Base-by-base conservation (phyloP, 1,140 invertebrate genomes). In the Cyclargus thomasi region DNA sequence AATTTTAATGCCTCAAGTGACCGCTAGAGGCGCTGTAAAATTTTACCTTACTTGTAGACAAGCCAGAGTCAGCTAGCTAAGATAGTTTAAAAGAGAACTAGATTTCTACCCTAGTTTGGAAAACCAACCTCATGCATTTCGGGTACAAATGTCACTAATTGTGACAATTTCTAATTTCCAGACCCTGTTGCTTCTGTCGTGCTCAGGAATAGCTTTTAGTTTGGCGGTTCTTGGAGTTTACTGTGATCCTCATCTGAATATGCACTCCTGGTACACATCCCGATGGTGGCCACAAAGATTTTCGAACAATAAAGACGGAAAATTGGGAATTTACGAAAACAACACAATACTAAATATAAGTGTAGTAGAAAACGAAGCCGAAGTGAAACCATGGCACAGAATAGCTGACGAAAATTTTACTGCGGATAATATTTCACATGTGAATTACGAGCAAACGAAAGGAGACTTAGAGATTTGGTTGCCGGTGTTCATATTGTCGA, bases 201-300 rank as follows among this genome's bases (percentile, higher is more conserved):
- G 85, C 68, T 83, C 85, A 0, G 87, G 87, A 10, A 86, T 90
- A 62, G 85, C 85, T 0, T 85, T 83, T 68, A 84, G 84, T 22
- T 70, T 90, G 10, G 80, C 80, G 14, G 67, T 90, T 22, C 68
- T 90, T 7, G 87, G 87, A 7, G 72, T 82, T 3, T 90, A 88
- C 77, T 90, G 87, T 65, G 87, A 90, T 69, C 87, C 87, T 21
- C 79, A 83, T 5, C 66, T 88, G 11, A 81, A 77, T 23, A 67
- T 82, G 71, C 75, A 83, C 53, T 79, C 83, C 70, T 84, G 80
- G 81, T 84, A 88, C 69, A 65, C 80, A 2, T 77, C 83, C 39
- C 74, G 78, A 0, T 47, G 82, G 39, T 85, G 82, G 85, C 76
- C 79, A 47, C 81, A 80, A 63, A 80, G 71, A 70, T 78, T 71